Conservation (phyloP, 2,797 vertebrate genomes). For the Oryzias dopingdopingensis region DNA sequence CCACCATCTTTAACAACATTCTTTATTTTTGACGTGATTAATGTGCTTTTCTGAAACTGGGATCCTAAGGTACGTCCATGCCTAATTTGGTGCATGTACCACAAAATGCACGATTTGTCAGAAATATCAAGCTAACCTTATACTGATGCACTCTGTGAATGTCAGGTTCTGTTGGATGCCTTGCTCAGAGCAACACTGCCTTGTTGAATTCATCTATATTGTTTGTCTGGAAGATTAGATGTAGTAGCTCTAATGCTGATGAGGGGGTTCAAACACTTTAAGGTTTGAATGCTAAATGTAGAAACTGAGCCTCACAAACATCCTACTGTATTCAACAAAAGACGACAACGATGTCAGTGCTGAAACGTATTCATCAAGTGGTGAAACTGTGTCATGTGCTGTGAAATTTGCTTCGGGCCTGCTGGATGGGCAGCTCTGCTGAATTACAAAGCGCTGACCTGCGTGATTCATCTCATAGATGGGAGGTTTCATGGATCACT, state of each 20-base stretch:
- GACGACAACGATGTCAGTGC: conserved; percentile 1
- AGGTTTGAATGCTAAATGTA: conserved; percentile 1
- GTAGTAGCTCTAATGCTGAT: conserved; percentile 15
- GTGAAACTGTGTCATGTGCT: conserved; percentile 23
- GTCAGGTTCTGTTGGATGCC: conserved; percentile 19
- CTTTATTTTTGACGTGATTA: too few species aligned
- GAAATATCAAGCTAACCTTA: too few species aligned
- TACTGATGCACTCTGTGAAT: not conserved
- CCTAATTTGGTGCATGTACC: too few species aligned
- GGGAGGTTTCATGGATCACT: conserved; percentile 68
- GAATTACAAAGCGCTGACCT: conserved; percentile 60
- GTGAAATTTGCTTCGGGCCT: conserved; percentile 36
- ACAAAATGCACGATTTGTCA: too few species aligned
- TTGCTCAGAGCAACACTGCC: conserved; percentile 37
- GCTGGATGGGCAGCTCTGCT: conserved; percentile 36
- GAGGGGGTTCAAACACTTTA: conserved; percentile 9
- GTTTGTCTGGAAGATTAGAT: conserved; percentile 15
- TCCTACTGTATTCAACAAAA: not conserved
- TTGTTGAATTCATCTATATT: conserved; percentile 42
- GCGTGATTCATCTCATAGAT: conserved; percentile 69
- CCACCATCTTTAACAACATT: too few species aligned
- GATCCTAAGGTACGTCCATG: too few species aligned
- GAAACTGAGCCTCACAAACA: conserved; percentile 1
- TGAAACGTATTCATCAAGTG: conserved; percentile 24
- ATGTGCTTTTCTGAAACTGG: too few species aligned